Conservation (phyloP, 2,888 invertebrate species). For the Aricia artaxerxes region DNA sequence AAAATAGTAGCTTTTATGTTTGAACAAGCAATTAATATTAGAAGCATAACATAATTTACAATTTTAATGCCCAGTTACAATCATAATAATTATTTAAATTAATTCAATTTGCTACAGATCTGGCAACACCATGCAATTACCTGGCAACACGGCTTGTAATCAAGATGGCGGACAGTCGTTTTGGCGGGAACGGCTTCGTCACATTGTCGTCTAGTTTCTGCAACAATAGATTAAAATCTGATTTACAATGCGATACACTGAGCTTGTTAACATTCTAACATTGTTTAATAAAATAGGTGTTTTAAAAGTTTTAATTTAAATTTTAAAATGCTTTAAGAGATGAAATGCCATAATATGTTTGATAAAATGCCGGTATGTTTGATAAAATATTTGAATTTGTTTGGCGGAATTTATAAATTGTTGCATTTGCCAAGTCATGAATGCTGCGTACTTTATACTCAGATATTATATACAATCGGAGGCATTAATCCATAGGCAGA, state of each 20-base stretch:
- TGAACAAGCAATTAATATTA: neutral
- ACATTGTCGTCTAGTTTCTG: constrained; percentile 70
- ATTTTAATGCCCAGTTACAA: neutral
- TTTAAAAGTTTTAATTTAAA: neutral
- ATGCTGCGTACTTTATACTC: neutral
- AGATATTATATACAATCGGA: neutral
- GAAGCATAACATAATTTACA: neutral
- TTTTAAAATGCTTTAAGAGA: no score
- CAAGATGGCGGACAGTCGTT: constrained; percentile 59
- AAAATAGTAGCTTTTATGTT: neutral
- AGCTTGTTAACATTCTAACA: neutral
- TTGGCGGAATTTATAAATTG: no score
- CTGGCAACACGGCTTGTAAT: constrained; percentile 50
- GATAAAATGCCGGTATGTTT: no score
- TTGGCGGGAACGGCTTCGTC: constrained; percentile 54
- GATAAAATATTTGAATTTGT: no score
- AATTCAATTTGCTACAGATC: neutral
- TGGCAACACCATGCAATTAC: constrained; percentile 43
- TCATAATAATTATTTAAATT: constrained; percentile 26
- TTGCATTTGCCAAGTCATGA: neutral
- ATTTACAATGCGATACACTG: constrained; percentile 28
- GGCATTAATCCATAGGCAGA: no score
- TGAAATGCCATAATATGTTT: no score
- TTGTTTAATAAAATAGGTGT: neutral
- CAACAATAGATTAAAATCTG: constrained; percentile 50